Evolutionary conservation across 1,140 invertebrate species (phyloP), one percentile per base, ranked within the genome.

Genomic region (Nymphalis io): DNA sequence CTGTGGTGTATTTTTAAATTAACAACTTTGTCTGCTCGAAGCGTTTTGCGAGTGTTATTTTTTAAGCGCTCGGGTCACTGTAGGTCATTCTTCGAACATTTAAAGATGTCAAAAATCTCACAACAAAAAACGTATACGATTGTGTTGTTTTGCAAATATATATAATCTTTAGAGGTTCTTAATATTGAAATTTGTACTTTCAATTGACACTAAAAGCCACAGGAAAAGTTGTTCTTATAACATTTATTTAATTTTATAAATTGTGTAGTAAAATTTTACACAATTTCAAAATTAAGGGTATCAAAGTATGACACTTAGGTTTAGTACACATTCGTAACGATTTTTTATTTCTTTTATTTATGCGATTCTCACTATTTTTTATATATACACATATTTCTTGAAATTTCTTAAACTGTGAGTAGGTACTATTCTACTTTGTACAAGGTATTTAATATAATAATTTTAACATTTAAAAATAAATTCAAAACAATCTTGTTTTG

Each of bases 161-260:
- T 33, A 40, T 12, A 4, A 16, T 65, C 21, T 64, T 39, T 42
- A 23, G 15, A 40, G 12, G 15, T 48, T 23, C 57, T 51, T 68
- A 51, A 68, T n/a, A 48, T 60, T 60, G 20, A 27, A 21, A 16
- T 53, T 27, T 21, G 64, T 15, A 33, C 39, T 59, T 48, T 60
- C 38, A 39, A 59, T n/a, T 68, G 58, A 60, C 57, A 60, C 27
- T 60, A 53, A 51, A 68, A 60, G 23, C 60, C 42, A 33, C 15
- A 67, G 40, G 64, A 59, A 67, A 60, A 27, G n/a, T n/a, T n/a
- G 23, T 67, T 67, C 60, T 67, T 60, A 40, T 60, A 16, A 48
- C 15, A 39, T 21, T 66, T 59, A 59, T 38, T 48, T 20, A 4
- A n/a, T 44, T 62, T 68, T 68, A 60, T 60, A 53, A 20, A 16